Conservation (phyloP, 2,888 invertebrate species). For the Hartigia nigra region DNA sequence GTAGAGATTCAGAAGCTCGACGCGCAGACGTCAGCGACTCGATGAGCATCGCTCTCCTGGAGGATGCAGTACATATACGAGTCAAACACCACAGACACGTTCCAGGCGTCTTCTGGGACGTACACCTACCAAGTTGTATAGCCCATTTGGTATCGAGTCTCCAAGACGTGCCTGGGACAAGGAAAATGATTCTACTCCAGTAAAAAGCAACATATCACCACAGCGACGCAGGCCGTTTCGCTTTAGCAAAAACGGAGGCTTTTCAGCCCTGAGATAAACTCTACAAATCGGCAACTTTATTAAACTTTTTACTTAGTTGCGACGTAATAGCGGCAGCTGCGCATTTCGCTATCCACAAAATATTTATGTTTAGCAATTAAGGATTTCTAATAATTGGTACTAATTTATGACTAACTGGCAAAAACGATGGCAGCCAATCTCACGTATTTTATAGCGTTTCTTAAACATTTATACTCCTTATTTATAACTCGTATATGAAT, state of each 20-base stretch:
- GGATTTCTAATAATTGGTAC: not conserved
- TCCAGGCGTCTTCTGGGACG: slow-evolving; percentile 70
- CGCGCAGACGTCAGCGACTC: slow-evolving; percentile 68
- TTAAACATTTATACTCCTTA: slow-evolving; percentile 19
- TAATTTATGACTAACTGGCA: not conserved
- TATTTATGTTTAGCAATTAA: slow-evolving; percentile 24
- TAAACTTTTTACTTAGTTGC: not conserved
- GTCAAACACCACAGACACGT: slow-evolving; percentile 67
- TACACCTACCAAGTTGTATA: slow-evolving; percentile 80
- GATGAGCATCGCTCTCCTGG: slow-evolving; percentile 68
- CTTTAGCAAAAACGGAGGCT: slow-evolving; percentile 53
- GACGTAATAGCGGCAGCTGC: slow-evolving; percentile 12
- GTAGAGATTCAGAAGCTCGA: slow-evolving; percentile 70
- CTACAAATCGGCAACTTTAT: not conserved
- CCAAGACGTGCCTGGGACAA: slow-evolving; percentile 70
- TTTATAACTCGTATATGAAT: slow-evolving; percentile 28
- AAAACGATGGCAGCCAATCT: not conserved
- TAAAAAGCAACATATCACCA: slow-evolving; percentile 49
- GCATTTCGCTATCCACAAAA: slow-evolving; percentile 24
- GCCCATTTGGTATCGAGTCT: slow-evolving; percentile 81
- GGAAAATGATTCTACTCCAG: slow-evolving; percentile 69
- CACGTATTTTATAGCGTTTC: slow-evolving; percentile 19
- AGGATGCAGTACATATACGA: slow-evolving; percentile 48
- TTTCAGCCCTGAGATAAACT: slow-evolving; percentile 54
- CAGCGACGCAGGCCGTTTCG: slow-evolving; percentile 51